Base-by-base conservation (phyloP, 92 coral and sea anemone genomes). In the Zoanthus sociatus region DNA sequence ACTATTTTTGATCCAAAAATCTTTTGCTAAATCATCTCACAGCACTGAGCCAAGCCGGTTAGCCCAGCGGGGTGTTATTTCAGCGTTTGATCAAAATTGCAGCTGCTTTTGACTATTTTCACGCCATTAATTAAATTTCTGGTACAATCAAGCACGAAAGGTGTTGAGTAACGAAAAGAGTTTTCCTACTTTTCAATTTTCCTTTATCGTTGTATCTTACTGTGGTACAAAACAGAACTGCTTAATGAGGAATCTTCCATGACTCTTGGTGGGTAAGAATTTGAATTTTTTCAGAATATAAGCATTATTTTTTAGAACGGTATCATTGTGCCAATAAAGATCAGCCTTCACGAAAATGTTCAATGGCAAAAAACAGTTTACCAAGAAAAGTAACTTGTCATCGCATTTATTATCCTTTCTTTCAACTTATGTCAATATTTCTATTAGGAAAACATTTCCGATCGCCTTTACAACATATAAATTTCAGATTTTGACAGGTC, bases 261-360 rank as follows among this genome's bases (percentile, higher is more conserved):
- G 42, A 53, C 67, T 51, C 32, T 8, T 51, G 53, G 14, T 33
- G 54, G 82, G 82, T 77, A 77, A 77, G 82, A 53, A 53, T 26
- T 6, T 77, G 31, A 8, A 51, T 54, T 9, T 30, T 54, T 26
- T 37, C 30, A 51, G 12, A 76, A 76, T 9, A 76, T 42, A 13
- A 20, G n/a, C 16, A 44, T 31, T 53, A 4, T 50, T 26, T 21
- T 76, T 26, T 18, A 15, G 15, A 46, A 37, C 15, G 47, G 10
- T 30, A 70, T 30, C n/a, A 70, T 26, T 26, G 8, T 15, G 42
- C 10, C 17, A 9, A 16, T 46, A 14, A 9, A 16, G 42, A 37
- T 37, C 4, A 37, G 44, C 55, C 15, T 42, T 76, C 79, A 8
- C 15, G 18, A 76, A 26, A 16, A 10, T 53, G 64, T 10, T 18